Percentiles rank a stretch among this genome's conserved stretches.
phyloP scores from a whole-genome alignment of 2,113 vertebrate genomes.

The Myotis lucifugus region DNA sequence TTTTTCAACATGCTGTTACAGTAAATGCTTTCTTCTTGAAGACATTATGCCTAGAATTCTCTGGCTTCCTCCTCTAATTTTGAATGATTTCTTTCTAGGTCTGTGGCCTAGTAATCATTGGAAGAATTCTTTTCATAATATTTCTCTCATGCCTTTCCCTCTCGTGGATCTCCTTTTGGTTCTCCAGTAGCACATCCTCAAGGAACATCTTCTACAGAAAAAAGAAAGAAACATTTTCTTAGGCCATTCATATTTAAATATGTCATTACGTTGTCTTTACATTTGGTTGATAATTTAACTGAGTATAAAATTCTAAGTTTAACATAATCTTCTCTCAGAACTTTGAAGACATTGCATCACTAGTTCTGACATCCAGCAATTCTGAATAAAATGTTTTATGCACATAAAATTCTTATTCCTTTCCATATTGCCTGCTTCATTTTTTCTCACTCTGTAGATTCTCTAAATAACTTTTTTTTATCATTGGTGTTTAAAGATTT shows the following conservation, averaged over 20 bases:
- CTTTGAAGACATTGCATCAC: neutral
- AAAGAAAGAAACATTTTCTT: neutral
- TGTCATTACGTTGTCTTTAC: neutral
- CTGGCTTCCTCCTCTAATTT: neutral
- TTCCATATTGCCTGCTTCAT: neutral
- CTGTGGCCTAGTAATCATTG: neutral
- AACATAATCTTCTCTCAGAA: neutral
- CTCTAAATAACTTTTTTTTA: constrained; percentile 8
- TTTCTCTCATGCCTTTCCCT: neutral
- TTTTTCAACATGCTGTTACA: neutral
- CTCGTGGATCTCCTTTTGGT: neutral
- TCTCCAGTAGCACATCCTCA: neutral
- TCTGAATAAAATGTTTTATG: neutral
- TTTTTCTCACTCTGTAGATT: neutral
- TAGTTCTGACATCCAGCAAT: neutral
- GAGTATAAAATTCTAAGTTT: neutral
- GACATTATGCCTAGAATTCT: neutral
- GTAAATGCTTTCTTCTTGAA: neutral
- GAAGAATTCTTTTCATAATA: neutral
- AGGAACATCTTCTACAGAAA: neutral
- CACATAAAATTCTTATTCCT: neutral
- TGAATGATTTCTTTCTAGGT: neutral
- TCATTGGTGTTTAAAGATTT: neutral
- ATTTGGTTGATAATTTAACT: neutral
- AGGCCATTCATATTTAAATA: neutral